Conservation (phyloP, 2,113 vertebrate species). For the Chiloscyllium plagiosum region DNA sequence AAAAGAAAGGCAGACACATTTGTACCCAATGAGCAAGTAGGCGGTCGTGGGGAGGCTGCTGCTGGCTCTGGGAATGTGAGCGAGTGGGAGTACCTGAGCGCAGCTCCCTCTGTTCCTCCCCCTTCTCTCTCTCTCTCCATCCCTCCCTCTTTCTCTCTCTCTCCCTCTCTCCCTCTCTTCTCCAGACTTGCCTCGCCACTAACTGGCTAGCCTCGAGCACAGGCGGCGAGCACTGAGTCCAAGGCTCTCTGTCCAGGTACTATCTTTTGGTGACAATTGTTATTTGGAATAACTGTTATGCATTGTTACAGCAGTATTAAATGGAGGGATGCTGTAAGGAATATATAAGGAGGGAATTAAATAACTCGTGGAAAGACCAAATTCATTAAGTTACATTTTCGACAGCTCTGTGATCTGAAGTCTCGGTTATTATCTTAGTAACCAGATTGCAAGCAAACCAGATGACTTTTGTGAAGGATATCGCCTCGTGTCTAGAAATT, state of each 20-base stretch:
- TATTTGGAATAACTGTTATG: no score
- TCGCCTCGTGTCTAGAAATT: no score
- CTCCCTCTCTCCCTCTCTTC: no score
- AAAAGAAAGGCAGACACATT: not conserved
- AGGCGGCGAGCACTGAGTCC: not conserved
- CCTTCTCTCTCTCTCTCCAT: not conserved
- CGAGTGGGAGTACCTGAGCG: not conserved
- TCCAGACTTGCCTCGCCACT: not conserved
- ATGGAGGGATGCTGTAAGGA: not conserved
- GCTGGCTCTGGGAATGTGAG: not conserved
- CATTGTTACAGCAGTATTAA: not conserved
- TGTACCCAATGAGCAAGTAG: not conserved
- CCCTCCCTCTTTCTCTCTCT: not conserved
- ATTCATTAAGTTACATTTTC: not conserved
- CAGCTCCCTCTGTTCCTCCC: not conserved
- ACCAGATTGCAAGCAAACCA: not conserved
- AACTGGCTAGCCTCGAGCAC: not conserved
- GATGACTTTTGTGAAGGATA: not conserved
- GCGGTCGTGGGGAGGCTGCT: not conserved
- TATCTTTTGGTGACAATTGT: not conserved
- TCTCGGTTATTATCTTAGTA: not conserved
- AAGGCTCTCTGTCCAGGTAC: conserved; percentile 5
- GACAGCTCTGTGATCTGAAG: not conserved
- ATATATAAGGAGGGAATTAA: not conserved
- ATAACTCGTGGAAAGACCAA: not conserved